phyloP scores from a whole-genome alignment of 2,113 vertebrate genomes.

The Aegotheles bennettii region DNA sequence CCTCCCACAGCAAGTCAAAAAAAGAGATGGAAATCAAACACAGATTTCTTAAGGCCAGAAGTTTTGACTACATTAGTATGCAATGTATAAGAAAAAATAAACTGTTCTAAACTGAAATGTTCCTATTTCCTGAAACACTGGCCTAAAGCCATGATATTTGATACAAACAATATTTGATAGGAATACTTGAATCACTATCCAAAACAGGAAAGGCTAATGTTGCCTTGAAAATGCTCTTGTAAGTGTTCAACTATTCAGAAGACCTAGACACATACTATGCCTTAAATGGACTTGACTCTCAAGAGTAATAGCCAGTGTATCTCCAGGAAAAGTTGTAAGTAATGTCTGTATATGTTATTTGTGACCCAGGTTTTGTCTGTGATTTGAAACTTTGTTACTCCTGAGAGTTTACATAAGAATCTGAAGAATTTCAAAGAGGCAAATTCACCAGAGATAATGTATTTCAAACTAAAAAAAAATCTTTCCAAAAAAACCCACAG shows the following conservation, averaged over 20 bases:
- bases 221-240: not conserved
- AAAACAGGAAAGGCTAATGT: not conserved
- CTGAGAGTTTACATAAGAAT: not conserved
- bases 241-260: not conserved
- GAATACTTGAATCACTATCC: not conserved
- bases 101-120: not conserved
- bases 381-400: not conserved
- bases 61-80: not conserved
- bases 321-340: not conserved
- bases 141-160: not conserved
- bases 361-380: not conserved
- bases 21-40: not conserved
- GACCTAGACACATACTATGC: not conserved
- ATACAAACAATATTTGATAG: not conserved
- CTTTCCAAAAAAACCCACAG: not conserved
- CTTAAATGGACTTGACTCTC: not conserved
- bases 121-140: not conserved
- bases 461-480: not conserved
- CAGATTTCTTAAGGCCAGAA: not conserved
- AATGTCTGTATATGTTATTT: not conserved
- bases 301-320: not conserved
- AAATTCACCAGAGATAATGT: accelerated
- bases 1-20: not conserved
- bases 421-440: not conserved
- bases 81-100: not conserved